Percentiles rank a stretch among this genome's conserved stretches.
Evolutionary conservation across 1,140 invertebrate genomes (phyloP).

Genomic region (Contarinia nasturtii): DNA sequence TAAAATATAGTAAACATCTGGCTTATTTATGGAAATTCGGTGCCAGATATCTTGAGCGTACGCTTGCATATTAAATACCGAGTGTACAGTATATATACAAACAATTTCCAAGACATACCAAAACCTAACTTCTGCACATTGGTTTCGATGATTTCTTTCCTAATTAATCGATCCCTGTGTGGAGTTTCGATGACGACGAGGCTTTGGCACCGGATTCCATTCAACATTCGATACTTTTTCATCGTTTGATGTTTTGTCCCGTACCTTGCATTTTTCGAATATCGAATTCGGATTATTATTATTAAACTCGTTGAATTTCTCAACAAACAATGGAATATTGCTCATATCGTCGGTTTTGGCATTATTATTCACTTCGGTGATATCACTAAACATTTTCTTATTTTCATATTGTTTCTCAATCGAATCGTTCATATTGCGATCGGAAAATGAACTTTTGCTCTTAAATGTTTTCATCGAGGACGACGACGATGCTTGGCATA

Average conservation of each 20-base stretch:
- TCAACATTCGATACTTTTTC: slow-evolving; percentile 14
- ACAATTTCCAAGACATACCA: no score
- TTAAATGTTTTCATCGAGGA: background rate
- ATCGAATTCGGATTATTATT: background rate
- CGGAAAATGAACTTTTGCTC: background rate
- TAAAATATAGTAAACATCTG: no score
- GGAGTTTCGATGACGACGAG: slow-evolving; percentile 2
- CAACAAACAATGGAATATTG: background rate
- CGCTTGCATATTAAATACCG: no score
- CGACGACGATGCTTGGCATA: background rate
- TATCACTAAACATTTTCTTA: no score
- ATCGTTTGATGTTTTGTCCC: background rate
- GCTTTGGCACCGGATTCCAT: slow-evolving; percentile 23
- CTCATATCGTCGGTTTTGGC: background rate
- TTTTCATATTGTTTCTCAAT: no score
- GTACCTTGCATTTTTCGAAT: slow-evolving; percentile 13
- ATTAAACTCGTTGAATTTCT: slow-evolving; percentile 2
- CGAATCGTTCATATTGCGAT: no score
- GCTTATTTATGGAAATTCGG: no score
- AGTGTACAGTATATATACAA: no score
- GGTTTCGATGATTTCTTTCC: no score
- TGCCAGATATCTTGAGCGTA: no score
- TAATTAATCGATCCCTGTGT: background rate
- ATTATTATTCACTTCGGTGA: slow-evolving; percentile 3
- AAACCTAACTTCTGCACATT: no score